Conservation (phyloP, 2,113 vertebrate species). For the Callithrix jacchus region DNA sequence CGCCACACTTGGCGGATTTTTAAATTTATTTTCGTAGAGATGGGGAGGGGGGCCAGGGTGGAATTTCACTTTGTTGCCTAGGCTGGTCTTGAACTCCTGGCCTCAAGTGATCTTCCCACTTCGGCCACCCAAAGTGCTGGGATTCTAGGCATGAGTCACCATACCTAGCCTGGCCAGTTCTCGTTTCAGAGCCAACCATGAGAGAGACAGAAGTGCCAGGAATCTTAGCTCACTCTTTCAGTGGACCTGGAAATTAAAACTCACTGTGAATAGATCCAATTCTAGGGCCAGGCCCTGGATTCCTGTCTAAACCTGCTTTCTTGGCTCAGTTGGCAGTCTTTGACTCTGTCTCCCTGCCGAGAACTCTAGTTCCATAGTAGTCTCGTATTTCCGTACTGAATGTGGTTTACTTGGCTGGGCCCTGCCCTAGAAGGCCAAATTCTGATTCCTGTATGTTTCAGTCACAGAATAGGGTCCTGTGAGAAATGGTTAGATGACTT, state of each 20-base stretch:
- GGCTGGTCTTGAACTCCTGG: too few species aligned
- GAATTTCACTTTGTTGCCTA: too few species aligned
- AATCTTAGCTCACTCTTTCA: not conserved
- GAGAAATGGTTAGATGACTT: not conserved
- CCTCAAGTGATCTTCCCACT: too few species aligned
- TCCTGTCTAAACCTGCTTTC: not conserved
- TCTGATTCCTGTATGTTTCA: not conserved
- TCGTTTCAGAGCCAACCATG: not conserved
- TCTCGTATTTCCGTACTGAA: not conserved
- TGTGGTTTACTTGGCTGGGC: not conserved
- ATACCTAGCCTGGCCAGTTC: not conserved
- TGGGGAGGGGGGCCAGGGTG: too few species aligned
- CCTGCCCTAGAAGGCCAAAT: not conserved
- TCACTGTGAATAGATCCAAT: not conserved
- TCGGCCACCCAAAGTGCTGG: too few species aligned
- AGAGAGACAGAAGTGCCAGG: not conserved
- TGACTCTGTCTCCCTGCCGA: not conserved
- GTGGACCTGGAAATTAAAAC: not conserved
- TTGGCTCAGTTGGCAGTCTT: not conserved
- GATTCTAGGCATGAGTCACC: too few species aligned
- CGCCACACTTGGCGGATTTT: too few species aligned
- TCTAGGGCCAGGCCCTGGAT: not conserved
- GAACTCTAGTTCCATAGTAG: not conserved
- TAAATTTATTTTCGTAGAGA: too few species aligned
- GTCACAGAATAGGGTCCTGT: not conserved